Evolutionary conservation across 2,797 vertebrate genomes (phyloP).

Genomic region (Hirundo rustica): DNA sequence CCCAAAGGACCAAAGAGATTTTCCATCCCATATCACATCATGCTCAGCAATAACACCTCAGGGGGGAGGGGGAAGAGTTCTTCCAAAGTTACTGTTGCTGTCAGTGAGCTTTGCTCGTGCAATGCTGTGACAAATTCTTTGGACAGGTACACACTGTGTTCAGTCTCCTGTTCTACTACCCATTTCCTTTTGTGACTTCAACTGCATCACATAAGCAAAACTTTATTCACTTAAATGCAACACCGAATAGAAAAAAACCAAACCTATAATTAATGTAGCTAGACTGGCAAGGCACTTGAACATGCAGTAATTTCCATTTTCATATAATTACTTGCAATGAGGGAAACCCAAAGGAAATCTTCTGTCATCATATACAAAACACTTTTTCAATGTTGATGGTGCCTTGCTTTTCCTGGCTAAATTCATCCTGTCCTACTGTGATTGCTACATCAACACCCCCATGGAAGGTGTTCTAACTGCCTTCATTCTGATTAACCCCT

Average conservation of each 20-base stretch:
- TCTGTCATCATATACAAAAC: neutral
- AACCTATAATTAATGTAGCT: neutral
- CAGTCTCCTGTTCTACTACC: neutral
- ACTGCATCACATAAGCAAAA: neutral
- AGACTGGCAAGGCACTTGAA: neutral
- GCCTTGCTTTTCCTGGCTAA: neutral
- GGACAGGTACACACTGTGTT: rapidly evolving
- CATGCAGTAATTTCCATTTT: neutral
- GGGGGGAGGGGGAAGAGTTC: neutral
- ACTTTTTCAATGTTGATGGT: neutral
- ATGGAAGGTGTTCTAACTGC: neutral
- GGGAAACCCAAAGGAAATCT: neutral
- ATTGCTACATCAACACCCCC: neutral
- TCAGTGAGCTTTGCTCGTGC: rapidly evolving
- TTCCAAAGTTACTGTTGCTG: neutral
- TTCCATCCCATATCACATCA: neutral
- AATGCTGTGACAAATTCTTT: neutral
- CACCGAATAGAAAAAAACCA: neutral
- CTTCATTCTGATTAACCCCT: neutral
- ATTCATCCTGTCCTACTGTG: neutral
- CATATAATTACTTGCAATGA: neutral
- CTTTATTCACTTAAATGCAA: neutral
- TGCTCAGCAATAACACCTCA: neutral
- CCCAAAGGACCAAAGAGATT: neutral
- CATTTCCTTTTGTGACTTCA: neutral